These are phyloP conservation scores for Apamea epomidion DNA, from an alignment of 2,888 invertebrate species.

Conservation along the genomic window DNA sequence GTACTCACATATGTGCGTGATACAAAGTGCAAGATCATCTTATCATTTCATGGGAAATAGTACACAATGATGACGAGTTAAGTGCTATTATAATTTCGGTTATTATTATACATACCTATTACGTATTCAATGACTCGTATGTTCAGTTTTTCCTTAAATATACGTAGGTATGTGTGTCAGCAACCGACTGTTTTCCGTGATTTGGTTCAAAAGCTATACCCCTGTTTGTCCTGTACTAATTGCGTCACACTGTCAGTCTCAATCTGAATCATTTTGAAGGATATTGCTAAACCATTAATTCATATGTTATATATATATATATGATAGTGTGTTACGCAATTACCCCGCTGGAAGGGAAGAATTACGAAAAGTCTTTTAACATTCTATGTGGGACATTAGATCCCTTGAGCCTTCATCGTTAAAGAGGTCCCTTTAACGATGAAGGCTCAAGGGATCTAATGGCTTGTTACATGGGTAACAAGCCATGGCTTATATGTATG, in stretches of 20 bases:
- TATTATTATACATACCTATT: constrained; percentile 12
- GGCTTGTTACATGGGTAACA: background rate
- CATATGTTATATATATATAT: too few relatives aligned
- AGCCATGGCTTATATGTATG: background rate
- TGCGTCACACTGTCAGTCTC: too few relatives aligned
- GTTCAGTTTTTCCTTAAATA: constrained; percentile 9
- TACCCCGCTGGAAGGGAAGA: background rate
- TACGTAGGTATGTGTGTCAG: background rate
- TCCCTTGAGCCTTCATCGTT: background rate
- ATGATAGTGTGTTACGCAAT: too few relatives aligned
- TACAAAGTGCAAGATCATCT: constrained; percentile 27
- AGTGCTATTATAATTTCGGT: constrained; percentile 15
- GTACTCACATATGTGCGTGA: background rate
- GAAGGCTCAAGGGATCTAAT: too few relatives aligned
- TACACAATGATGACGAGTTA: constrained; percentile 10
- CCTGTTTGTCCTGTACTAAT: background rate
- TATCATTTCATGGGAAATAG: constrained; percentile 8
- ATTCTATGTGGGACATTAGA: background rate
- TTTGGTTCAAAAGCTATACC: background rate
- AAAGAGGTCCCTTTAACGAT: too few relatives aligned
- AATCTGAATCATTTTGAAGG: too few relatives aligned
- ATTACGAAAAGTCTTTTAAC: background rate
- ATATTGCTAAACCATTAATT: too few relatives aligned
- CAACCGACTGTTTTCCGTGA: background rate
- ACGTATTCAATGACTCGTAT: constrained; percentile 12